Evolutionary conservation across 2,797 vertebrate genomes (phyloP), one percentile per base, ranked within the genome.

Genomic region (Cryptoprocta ferox): DNA sequence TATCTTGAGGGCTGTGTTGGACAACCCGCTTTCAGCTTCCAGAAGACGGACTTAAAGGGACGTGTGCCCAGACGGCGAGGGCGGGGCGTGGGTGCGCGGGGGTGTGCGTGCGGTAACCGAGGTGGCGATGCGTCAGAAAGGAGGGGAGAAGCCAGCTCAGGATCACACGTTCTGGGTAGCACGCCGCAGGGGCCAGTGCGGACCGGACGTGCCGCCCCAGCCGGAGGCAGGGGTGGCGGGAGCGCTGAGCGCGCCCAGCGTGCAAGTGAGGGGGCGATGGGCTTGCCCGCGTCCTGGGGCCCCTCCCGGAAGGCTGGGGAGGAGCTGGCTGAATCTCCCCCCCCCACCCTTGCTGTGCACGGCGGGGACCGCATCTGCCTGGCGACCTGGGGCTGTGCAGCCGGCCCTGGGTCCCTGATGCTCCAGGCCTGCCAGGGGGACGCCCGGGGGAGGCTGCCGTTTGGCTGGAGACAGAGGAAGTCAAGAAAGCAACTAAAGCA

Each of bases 221-320:
- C 14, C 48, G 11, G 35, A 30, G 0, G 15, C 1, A 10, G 24
- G 2, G 1, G 5, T 26, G 12, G 37, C 75, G 5, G 50, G 15
- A 53, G 56, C 13, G 10, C 5, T 18, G 61, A 18, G 0, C 4
- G 5, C 0, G 2, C 2, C 2, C 14, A 15, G 14, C 1, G 0
- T 4, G 37, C 26, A 39, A 9, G 32, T 2, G 16, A 26, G 6
- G 42, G 30, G 50, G 10, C 3, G 59, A 14, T 1, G 2, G 2
- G 0, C 26, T 37, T 53, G 21, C 56, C 65, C 6, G 3, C 3
- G 0, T 39, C 48, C 13, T 5, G 42, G 39, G 28, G 1, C 10
- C 39, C 35, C 75, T 80, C 7, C 15, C 0, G 0, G 56, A 21
- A 12, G 59, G 18, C 0, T 3, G 11, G 16, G 7, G 66, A 28